These are phyloP conservation scores for Ennomos erosarius DNA, from an alignment of 2,888 invertebrate species.

Conservation along the genomic window DNA sequence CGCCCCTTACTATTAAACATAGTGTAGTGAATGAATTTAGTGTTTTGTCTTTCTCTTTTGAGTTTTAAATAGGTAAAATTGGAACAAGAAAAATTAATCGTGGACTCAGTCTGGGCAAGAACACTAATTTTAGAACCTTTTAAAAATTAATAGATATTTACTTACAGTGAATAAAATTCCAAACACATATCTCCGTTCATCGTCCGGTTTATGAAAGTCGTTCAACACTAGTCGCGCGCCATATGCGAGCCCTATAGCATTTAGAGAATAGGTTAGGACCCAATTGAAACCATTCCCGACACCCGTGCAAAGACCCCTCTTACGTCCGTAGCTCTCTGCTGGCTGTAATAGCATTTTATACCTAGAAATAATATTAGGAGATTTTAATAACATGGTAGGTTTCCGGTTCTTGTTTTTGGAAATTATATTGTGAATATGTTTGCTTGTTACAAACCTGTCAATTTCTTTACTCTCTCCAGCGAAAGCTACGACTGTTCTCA, in stretches of 20 bases:
- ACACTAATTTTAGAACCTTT: no score
- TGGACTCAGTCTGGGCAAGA: no score
- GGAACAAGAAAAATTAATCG: no score
- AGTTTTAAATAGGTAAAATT: no score
- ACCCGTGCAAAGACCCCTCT: conserved; percentile 88
- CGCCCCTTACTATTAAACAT: no score
- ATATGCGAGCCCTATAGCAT: conserved; percentile 91
- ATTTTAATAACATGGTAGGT: no score
- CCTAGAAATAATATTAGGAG: conserved; percentile 51
- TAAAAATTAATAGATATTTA: no score
- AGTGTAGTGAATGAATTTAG: no score
- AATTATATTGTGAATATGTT: neutral
- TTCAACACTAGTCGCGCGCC: conserved; percentile 89
- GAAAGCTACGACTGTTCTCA: conserved; percentile 91
- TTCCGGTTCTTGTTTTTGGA: neutral
- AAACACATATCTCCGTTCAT: conserved; percentile 87
- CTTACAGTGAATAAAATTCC: conserved; percentile 89
- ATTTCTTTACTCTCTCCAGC: conserved; percentile 91
- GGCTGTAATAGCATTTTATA: conserved; percentile 84
- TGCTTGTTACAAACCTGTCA: conserved; percentile 74
- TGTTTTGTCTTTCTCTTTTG: no score
- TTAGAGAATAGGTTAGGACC: conserved; percentile 90
- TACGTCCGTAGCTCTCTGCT: conserved; percentile 87
- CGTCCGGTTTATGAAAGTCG: conserved; percentile 83
- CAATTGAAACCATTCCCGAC: conserved; percentile 90